Base-by-base conservation (phyloP, 2,797 vertebrate genomes). In the Cirrhinus mrigala region DNA sequence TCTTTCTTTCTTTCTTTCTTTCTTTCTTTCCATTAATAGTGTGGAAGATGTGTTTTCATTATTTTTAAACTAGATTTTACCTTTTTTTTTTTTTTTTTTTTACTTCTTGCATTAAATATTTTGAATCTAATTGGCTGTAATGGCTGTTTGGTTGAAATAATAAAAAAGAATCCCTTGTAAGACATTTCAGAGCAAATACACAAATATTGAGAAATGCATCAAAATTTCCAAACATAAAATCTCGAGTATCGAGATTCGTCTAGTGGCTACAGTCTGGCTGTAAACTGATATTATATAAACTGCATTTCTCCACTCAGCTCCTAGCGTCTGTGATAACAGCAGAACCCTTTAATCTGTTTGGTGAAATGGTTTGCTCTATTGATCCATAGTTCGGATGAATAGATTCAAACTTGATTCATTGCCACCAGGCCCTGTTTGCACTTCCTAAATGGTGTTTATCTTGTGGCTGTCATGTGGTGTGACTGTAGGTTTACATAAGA, bases 361-460 rank as follows among this genome's bases (percentile, higher is more conserved):
- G n/a, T 79, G 76, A 80, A 84, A 84, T 54, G 48, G 33, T 46
- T 73, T 73, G 56, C 81, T 71, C 40, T 83, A 84, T 84, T 70
- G 86, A 87, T 84, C 81, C 56, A 18, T 66, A 68, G 54, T 40
- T 52, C 20, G 27, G 54, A 82, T 86, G 74, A 79, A 79, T 79
- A 75, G 77, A 84, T 81, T 60, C 82, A 29, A 40, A 37, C 62
- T 80, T 68, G 86, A 87, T 80, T 87, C 82, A 87, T 80, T 84
- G 76, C 86, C 70, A 79, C 77, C 24, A 54, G 77, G 58, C 56
- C 64, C 56, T 69, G 86, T 87, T 84, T 87, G 77, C 75, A 50
- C 68, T 79, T 40, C 73, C 60, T 87, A 79, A 84, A 84, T 81
- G 60, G 50, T 87, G 70, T 87, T 87, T 84, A 84, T 80, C 37